phyloP scores from a whole-genome alignment of 2,888 invertebrate genomes.

The Leucania comma region DNA sequence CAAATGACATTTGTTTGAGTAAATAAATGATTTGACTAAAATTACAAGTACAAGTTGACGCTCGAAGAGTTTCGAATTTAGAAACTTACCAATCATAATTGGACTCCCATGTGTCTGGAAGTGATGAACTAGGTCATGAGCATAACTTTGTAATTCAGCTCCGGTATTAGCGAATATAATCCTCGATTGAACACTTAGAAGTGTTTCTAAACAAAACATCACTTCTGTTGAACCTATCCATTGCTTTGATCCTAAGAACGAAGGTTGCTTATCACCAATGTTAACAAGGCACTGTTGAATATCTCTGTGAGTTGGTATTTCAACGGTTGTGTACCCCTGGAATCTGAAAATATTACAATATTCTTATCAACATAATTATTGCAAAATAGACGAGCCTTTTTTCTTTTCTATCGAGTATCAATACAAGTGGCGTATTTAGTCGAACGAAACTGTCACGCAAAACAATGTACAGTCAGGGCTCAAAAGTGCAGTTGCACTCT shows the following conservation, averaged over 20 bases:
- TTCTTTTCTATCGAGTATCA: too few species aligned
- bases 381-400: too few species aligned
- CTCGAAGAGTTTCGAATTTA: background rate
- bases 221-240: conserved; percentile 99
- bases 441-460: too few species aligned
- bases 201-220: conserved; percentile 96
- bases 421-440: too few species aligned
- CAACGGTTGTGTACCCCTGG: conserved; percentile 95
- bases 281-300: conserved; percentile 98
- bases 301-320: conserved; percentile 95
- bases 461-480: too few species aligned
- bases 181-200: conserved; percentile 94
- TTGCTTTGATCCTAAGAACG: conserved; percentile 97
- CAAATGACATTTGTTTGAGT: too few species aligned
- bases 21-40: too few species aligned
- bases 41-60: background rate
- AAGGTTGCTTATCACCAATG: conserved; percentile 97
- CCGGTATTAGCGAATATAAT: conserved; percentile 97
- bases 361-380: background rate
- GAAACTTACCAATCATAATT: conserved; percentile 97
- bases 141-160: conserved; percentile 94
- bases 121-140: conserved; percentile 96
- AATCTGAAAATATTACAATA: conserved; percentile 82
- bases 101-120: conserved; percentile 98
- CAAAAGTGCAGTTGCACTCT: too few species aligned